Base-by-base conservation (phyloP, 2,113 vertebrate species). In the Phoenicopterus ruber region DNA sequence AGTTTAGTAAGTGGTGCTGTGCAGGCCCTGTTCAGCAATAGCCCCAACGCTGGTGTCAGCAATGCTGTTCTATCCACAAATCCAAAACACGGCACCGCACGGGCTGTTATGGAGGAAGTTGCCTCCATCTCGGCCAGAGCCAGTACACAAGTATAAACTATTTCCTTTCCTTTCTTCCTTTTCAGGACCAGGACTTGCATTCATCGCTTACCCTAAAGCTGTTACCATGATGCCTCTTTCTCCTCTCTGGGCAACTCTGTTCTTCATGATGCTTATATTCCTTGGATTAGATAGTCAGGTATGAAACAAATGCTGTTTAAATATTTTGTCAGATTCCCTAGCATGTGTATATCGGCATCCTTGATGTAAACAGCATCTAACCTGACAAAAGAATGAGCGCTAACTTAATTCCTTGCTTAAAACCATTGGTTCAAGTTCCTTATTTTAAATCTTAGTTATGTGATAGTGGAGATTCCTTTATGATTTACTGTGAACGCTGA, bases 221-320 rank as follows among this genome's bases (percentile, higher is more conserved):
- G 99, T 99, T 52, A 99, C 99, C 54, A 99, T 99, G 99, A 99
- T 99, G 99, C 99, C 99, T 66, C 98, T 99, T 74, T 99, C 99
- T 92, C 99, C 99, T 6, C 96, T 99, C 59, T 99, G 99, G 99
- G 99, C 99, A 50, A 97, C 98, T 84, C 98, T 99, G 81, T 99
- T 99, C 98, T 99, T 99, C 97, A 99, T 99, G 99, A 99, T 99
- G 99, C 99, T 99, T 76, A 99, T 99, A 97, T 99, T 99, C 97
- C 98, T 99, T 62, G 99, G 99, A 31, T 97, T 99, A 97, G 99
- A 99, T 97, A 99, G 99, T 90, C 99, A 99, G 99, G 99, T 99
- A 97, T 78, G 96, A 40, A 82, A 55, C 29, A 78, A 72, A 74
- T 0, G 1, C 38, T 32, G 4, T 4, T 61, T 9, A 49, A 38